Evolutionary conservation across 2,113 vertebrate species (phyloP).

Genomic region (Hyperopisus bebe): DNA sequence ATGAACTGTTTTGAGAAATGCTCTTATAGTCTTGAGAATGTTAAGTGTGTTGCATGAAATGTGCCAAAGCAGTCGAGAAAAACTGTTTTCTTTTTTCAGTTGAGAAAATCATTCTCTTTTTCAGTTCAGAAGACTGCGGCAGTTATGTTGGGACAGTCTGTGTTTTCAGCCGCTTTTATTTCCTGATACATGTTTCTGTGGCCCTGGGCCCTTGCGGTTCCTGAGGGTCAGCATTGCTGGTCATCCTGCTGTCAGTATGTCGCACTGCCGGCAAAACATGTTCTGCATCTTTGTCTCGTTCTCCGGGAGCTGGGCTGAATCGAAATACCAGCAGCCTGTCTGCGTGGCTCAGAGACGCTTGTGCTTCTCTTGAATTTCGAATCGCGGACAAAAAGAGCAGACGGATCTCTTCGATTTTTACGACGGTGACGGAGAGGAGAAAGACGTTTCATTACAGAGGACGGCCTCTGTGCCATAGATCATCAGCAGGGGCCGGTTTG

Average conservation of each 20-base stretch:
- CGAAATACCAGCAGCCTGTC: neutral
- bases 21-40: neutral
- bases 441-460: neutral
- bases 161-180: neutral
- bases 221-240: neutral
- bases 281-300: neutral
- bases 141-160: neutral
- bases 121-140: neutral
- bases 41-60: neutral
- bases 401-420: neutral
- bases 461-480: neutral
- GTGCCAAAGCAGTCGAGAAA: neutral
- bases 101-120: neutral
- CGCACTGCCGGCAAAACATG: neutral
- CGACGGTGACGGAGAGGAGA: neutral
- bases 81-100: neutral
- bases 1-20: too few species aligned
- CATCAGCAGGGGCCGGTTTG: neutral
- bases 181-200: neutral
- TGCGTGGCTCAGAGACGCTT: neutral
- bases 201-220: too few species aligned
- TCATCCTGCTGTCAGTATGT: neutral
- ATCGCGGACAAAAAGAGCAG: neutral
- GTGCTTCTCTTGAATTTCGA: neutral
- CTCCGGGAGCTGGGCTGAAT: neutral